These are phyloP conservation scores for Austrolebias charrua DNA, from an alignment of 2,797 vertebrate genomes.

Conservation along the genomic window DNA sequence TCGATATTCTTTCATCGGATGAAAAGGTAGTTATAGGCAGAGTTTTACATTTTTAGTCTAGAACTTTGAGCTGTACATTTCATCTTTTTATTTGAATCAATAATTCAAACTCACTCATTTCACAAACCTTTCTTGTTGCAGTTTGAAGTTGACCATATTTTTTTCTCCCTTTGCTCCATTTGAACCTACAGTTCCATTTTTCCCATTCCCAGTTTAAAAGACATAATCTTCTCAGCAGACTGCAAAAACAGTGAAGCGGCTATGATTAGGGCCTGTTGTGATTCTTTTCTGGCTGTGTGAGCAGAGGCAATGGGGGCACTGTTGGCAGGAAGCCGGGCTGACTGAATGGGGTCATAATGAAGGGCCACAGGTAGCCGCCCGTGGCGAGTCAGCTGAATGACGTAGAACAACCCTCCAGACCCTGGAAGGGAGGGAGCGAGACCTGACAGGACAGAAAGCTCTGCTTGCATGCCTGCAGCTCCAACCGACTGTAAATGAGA, in stretches of 20 bases:
- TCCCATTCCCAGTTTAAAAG: conserved; percentile 23
- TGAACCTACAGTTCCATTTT: conserved; percentile 8
- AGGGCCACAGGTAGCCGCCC: conserved; percentile 54
- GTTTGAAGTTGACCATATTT: conserved; percentile 4
- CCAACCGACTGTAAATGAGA: conserved; percentile 4
- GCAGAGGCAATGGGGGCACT: conserved; percentile 33
- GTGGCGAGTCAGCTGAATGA: conserved; percentile 44
- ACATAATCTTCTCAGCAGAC: conserved; percentile 41
- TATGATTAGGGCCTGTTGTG: conserved; percentile 48
- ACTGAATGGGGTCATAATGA: conserved; percentile 62
- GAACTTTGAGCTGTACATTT: background rate
- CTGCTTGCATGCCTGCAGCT: conserved; percentile 6
- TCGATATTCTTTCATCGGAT: no score
- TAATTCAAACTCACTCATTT: background rate
- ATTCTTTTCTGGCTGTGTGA: conserved; percentile 45
- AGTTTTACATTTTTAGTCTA: background rate
- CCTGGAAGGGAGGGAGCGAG: conserved; percentile 9
- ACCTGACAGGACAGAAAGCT: conserved; percentile 23
- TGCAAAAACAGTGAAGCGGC: conserved; percentile 35
- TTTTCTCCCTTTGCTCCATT: background rate
- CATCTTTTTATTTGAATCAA: background rate
- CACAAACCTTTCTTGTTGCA: background rate
- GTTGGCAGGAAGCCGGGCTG: conserved; percentile 44
- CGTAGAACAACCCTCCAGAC: conserved; percentile 18
- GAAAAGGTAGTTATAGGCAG: no score